Base-by-base conservation (phyloP, 2,113 vertebrate genomes). In the Puma concolor region DNA sequence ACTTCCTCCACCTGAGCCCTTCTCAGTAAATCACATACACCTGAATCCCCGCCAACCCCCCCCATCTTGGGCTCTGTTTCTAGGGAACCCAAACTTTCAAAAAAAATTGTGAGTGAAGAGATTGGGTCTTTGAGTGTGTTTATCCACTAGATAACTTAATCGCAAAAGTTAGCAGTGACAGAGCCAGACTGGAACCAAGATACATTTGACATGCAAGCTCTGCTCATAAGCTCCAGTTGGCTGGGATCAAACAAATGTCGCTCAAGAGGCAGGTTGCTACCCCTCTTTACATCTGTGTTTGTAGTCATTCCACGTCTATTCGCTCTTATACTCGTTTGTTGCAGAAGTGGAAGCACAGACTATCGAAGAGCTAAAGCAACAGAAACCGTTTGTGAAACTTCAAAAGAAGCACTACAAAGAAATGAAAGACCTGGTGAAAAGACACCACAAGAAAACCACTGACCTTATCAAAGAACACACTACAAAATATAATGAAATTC, bases 361-460 rank as follows among this genome's bases (percentile, higher is more conserved):
- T 0, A 98, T 99, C 7, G 99, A 99, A 98, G 99, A 99, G 97
- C 96, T 99, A 71, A 99, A 99, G 97, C 99, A 99, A 89, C 99
- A 99, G 98, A 99, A 99, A 93, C 98, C 99, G 0, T 99, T 99
- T 85, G 99, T 99, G 44, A 99, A 99, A 14, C 99, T 99, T 95
- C 99, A 99, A 89, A 99, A 99, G 98, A 99, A 99, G 84, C 99
- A 99, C 98, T 99, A 99, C 99, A 99, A 99, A 97, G 99, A 99
- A 98, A 99, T 99, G 99, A 99, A 99, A 98, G 99, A 99, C 94
- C 99, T 99, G 96, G 99, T 99, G 5, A 99, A 99, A 96, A 99
- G 99, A 91, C 99, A 99, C 96, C 99, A 99, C 98, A 99, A 99
- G 98, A 99, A 99, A 98, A 99, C 99, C 89, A 99, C 99, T 0